Percentiles rank a stretch among this genome's conserved stretches.
Conservation (phyloP, 2,113 vertebrate genomes). For the Nicator chloris region DNA sequence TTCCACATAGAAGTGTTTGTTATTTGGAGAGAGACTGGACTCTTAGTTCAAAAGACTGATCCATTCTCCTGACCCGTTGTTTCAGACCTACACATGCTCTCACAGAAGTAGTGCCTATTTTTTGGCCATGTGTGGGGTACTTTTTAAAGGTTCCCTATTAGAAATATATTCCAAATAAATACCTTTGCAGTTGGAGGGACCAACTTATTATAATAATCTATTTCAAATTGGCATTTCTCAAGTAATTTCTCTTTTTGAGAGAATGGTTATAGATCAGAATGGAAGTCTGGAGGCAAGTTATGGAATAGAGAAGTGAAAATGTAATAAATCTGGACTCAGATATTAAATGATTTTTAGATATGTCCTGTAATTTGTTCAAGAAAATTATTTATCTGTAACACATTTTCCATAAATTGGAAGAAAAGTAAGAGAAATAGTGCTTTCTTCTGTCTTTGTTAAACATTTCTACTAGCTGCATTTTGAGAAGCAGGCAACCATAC, state of each 20-base stretch:
- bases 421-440: not conserved
- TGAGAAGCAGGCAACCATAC: not conserved
- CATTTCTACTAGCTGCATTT: not conserved
- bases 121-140: not conserved
- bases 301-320: not conserved
- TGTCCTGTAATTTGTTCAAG: not conserved
- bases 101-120: not conserved
- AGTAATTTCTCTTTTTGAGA: not conserved
- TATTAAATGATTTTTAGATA: not conserved
- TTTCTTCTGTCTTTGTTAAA: not conserved
- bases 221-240: not conserved
- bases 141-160: not conserved
- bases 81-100: not conserved
- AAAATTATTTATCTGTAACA: not conserved
- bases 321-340: not conserved
- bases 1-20: not conserved
- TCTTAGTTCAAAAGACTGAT: not conserved
- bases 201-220: not conserved
- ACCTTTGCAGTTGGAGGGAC: not conserved
- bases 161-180: not conserved
- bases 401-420: not conserved
- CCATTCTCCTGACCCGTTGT: not conserved
- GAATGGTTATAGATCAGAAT: not conserved
- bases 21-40: not conserved
- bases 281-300: not conserved